Base-by-base conservation (phyloP, 2,113 vertebrate genomes). In the Psittacara wagleri region DNA sequence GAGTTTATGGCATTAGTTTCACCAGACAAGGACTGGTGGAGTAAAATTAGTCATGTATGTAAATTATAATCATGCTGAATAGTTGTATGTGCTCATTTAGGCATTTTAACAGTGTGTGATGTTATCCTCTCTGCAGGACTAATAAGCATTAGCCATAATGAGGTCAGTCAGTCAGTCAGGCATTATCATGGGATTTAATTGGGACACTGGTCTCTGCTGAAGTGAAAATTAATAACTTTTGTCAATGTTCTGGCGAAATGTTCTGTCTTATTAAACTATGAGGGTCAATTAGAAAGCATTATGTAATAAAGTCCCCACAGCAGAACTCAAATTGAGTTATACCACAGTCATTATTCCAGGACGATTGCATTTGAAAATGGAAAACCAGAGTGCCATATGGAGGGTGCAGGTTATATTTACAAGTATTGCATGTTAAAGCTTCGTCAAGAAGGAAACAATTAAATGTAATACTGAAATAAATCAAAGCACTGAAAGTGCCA, bases 191-290 rank as follows among this genome's bases (percentile, higher is more conserved):
- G 99, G 99, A 99, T 99, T 98, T 99, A 99, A 99, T 99, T 99
- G 99, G 99, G 99, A 99, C 99, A 99, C 98, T 99, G 98, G 98
- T 98, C 98, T 99, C 98, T 99, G 98, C 99, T 99, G 99, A 99
- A 99, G 99, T 99, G 99, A 99, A 99, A 99, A 99, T 99, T 99
- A 99, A 99, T 99, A 99, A 99, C 99, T 99, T 99, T 99, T 99
- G 98, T 99, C 98, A 98, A 99, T 99, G 99, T 99, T 98, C 98
- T 99, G 99, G 98, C 82, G 98, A 99, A 98, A 98, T 98, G 98
- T 98, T 98, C 98, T 99, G 98, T 99, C 98, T 99, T 98, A 98
- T 98, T 99, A 98, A 99, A 98, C 99, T 99, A 99, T 96, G 98
- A 98, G 98, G 98, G 99, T 99, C 99, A 99, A 99, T 99, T 99